Evolutionary conservation across 2,113 vertebrate species (phyloP).

Genomic region (Amphilophus citrinellus): DNA sequence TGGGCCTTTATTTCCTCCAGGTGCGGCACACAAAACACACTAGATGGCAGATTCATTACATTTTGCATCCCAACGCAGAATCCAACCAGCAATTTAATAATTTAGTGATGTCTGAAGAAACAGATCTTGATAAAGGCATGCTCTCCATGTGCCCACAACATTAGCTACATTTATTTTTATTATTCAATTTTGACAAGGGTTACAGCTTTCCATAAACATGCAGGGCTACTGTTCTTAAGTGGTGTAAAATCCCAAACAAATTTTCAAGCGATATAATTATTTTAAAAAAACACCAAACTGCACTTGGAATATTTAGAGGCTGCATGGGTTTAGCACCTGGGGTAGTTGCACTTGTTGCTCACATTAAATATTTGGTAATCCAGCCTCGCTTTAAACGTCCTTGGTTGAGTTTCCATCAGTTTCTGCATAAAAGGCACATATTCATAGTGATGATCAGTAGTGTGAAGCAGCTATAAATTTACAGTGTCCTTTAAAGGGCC

Average conservation of each 20-base stretch:
- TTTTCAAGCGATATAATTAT: no score
- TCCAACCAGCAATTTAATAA: not conserved
- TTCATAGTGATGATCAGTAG: not conserved
- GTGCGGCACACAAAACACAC: not conserved
- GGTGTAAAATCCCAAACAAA: no score
- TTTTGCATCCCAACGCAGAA: not conserved
- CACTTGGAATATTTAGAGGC: no score
- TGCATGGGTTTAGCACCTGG: no score
- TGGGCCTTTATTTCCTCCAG: not conserved
- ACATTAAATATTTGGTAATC: not conserved
- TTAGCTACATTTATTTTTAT: not conserved
- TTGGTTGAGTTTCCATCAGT: not conserved
- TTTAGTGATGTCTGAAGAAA: not conserved
- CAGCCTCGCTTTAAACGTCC: not conserved
- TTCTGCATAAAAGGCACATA: not conserved
- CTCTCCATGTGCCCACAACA: not conserved
- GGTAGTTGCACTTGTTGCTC: not conserved
- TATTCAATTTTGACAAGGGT: not conserved
- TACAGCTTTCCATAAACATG: not conserved
- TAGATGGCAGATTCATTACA: not conserved
- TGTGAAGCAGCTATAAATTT: not conserved
- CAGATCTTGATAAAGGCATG: not conserved
- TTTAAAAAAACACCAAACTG: no score
- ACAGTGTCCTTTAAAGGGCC: not conserved
- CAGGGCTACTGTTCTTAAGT: not conserved